These are phyloP conservation scores for Diceros bicornis DNA, from an alignment of 2,797 vertebrate genomes.

Conservation along the genomic window DNA sequence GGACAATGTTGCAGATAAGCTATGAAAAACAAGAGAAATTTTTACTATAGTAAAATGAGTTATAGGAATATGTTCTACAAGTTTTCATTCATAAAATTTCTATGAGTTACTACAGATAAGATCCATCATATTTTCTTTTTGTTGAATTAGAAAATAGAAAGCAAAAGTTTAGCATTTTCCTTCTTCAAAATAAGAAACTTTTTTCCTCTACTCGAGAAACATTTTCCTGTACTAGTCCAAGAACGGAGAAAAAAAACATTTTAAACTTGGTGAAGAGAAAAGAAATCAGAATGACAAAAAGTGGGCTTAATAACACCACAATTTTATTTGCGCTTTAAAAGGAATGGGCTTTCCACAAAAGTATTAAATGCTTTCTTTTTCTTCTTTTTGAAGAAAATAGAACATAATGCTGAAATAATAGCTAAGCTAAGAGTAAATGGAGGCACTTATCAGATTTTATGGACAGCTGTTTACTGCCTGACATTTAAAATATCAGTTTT, in stretches of 20 bases:
- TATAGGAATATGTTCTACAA: neutral
- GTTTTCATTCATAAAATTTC: neutral
- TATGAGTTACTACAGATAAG: neutral
- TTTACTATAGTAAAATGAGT: neutral
- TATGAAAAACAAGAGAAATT: neutral
- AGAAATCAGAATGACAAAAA: neutral
- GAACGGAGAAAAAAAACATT: neutral
- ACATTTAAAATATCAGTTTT: slow-evolving; percentile 66
- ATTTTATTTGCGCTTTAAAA: slow-evolving; percentile 35
- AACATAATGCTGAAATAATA: slow-evolving; percentile 38
- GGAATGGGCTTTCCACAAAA: neutral
- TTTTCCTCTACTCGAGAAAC: neutral
- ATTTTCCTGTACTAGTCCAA: neutral
- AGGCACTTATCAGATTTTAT: slow-evolving; percentile 51
- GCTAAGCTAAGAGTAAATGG: neutral
- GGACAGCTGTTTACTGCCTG: neutral
- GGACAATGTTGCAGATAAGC: neutral
- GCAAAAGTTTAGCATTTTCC: neutral
- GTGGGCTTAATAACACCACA: neutral
- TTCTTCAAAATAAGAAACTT: neutral
- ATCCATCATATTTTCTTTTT: neutral
- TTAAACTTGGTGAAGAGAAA: neutral
- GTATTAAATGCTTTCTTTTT: neutral
- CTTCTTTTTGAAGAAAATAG: neutral
- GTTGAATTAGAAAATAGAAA: neutral